These are phyloP conservation scores for Arenaria interpres DNA, from an alignment of 2,113 vertebrate genomes.

Conservation along the genomic window DNA sequence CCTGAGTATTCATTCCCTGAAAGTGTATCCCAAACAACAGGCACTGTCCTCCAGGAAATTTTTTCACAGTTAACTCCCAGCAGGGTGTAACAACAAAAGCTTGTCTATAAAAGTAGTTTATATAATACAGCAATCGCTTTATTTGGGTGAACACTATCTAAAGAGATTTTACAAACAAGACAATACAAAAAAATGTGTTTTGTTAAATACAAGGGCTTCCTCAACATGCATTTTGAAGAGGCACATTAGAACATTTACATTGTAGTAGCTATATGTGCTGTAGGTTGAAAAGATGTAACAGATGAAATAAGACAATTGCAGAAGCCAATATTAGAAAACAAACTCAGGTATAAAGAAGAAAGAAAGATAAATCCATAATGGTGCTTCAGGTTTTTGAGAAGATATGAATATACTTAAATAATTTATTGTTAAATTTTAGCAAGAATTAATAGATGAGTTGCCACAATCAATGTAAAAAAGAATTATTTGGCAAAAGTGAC, in stretches of 20 bases:
- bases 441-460: not conserved
- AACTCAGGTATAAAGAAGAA: not conserved
- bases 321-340: not conserved
- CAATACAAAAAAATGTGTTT: not conserved
- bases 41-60: constrained; percentile 55
- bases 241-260: not conserved
- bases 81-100: constrained; percentile 66
- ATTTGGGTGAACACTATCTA: not conserved
- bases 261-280: not conserved
- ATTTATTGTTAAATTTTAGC: not conserved
- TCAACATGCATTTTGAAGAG: not conserved
- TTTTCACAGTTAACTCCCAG: constrained; percentile 51
- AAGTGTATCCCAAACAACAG: constrained; percentile 48
- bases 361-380: not conserved
- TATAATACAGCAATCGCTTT: not conserved
- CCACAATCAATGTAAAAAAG: not conserved
- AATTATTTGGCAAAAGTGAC: not conserved
- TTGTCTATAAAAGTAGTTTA: constrained; percentile 39
- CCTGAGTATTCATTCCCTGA: constrained; percentile 53
- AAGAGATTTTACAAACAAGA: not conserved
- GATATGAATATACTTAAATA: not conserved
- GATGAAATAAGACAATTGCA: not conserved
- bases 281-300: not conserved
- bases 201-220: not conserved
- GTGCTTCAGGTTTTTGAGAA: not conserved